Evolutionary conservation across 2,888 invertebrate genomes (phyloP), one percentile per base, ranked within the genome.

Genomic region (Lepidochitona cinerea): DNA sequence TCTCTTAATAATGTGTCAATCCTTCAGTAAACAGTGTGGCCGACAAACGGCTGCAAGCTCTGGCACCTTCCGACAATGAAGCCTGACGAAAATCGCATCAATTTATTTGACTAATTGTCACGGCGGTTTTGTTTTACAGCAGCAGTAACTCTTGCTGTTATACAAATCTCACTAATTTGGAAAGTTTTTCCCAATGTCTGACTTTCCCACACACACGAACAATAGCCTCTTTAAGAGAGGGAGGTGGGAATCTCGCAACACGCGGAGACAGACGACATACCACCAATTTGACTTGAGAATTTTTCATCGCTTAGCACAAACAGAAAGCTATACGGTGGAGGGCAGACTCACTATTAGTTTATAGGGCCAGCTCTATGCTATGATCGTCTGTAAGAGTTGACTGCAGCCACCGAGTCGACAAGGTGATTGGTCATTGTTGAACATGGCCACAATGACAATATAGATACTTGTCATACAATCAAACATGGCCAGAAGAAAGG

Each of bases 161-260:
- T 2, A 4, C 49, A 49, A 49, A 49, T 49, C 49, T 49, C 49
- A 49, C 49, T 49, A 49, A 49, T 49, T 49, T 23, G 23, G 32
- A 59, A 32, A 59, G 59, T 59, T 59, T 29, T 32, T 59, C 59
- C 29, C 26, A 29, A 59, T 59, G 59, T 59, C 59, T 59, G 59
- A 59, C 59, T 59, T 59, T 59, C 59, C 59, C 59, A 59, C 59
- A 59, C 29, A 14, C 26, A 14, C 4, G 59, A 59, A 59, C 59
- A 59, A 59, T 59, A 26, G 59, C 2, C 59, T 59, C 26, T 59
- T 59, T 59, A 59, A 59, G 3, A 2, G 23, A 59, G 12, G 26
- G 59, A 29, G 32, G 59, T 1, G 59, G 29, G 32, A 59, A 23
- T 29, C 59, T 32, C 26, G 59, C 26, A 26, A 23, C 32, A 14